Conservation (phyloP, 92 coral and sea anemone species). For the Paramuricea clavata region DNA sequence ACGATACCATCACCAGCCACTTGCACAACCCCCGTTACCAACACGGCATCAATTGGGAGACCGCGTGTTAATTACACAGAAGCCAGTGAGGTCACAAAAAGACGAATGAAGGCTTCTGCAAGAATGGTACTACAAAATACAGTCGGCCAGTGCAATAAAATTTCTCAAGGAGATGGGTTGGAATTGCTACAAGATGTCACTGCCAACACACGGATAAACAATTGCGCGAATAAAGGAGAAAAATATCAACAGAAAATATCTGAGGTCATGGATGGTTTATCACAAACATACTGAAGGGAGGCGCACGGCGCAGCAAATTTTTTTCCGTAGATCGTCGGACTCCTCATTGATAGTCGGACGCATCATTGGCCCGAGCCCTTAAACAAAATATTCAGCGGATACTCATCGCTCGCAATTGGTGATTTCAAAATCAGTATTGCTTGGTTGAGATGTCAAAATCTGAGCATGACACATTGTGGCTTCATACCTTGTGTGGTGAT, state of each 20-base stretch:
- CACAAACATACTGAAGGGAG: constrained; percentile 39
- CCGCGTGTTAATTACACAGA: constrained; percentile 2
- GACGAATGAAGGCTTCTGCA: neutral
- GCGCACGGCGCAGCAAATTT: no score
- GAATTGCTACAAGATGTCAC: constrained; percentile 20
- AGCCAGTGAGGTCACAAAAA: constrained; percentile 9
- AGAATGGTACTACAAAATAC: neutral
- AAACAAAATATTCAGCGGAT: no score
- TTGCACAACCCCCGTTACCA: neutral
- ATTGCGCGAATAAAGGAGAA: neutral
- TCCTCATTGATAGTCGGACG: no score
- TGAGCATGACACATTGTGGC: no score
- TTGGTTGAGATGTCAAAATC: no score
- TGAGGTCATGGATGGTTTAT: constrained; percentile 16
- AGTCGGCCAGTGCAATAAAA: constrained; percentile 9
- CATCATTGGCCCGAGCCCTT: no score
- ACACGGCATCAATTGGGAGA: neutral
- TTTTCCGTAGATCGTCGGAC: no score
- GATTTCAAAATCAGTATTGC: no score
- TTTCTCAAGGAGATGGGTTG: constrained; percentile 12
- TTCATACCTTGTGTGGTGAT: no score
- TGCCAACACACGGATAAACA: neutral
- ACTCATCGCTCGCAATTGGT: no score
- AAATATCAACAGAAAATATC: neutral
- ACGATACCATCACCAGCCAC: neutral